Conservation (phyloP, 2,888 invertebrate genomes). For the Cerceris rybyensis region DNA sequence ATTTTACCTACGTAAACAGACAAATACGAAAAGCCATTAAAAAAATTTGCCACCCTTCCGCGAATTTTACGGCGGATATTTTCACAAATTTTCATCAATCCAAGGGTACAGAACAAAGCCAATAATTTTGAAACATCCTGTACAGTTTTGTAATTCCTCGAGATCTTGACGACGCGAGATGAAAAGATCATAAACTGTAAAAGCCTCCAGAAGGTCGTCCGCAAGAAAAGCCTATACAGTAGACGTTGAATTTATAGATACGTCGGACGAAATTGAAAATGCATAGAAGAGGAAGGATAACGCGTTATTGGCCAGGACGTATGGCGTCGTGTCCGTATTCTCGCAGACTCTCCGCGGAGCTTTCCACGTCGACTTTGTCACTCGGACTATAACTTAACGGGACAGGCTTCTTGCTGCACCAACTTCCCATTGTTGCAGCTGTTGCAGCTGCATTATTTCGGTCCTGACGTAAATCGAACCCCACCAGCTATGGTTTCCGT, state of each 20-base stretch:
- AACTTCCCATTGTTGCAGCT: conserved; percentile 34
- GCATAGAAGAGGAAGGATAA: not conserved
- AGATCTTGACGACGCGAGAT: no score
- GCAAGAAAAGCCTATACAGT: no score
- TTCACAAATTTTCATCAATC: no score
- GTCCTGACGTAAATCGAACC: conserved; percentile 44
- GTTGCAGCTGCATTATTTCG: conserved; percentile 41
- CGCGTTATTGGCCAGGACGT: conserved; percentile 28
- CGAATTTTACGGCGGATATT: no score
- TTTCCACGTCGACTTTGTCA: conserved; percentile 36
- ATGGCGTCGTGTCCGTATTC: conserved; percentile 17
- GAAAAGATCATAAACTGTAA: no score
- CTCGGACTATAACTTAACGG: conserved; percentile 25
- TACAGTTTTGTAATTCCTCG: no score
- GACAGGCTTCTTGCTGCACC: conserved; percentile 43
- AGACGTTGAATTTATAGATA: not conserved
- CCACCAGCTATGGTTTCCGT: conserved; percentile 14
- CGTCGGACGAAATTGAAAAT: conserved; percentile 14
- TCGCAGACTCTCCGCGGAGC: conserved; percentile 16
- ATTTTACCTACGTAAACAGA: no score
- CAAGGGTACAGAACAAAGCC: no score
- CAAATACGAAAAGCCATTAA: no score
- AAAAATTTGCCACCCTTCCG: no score
- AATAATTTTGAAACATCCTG: no score
- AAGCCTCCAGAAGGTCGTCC: no score